These are phyloP conservation scores for Pammene aurita DNA, from an alignment of 2,888 invertebrate genomes.

Conservation along the genomic window DNA sequence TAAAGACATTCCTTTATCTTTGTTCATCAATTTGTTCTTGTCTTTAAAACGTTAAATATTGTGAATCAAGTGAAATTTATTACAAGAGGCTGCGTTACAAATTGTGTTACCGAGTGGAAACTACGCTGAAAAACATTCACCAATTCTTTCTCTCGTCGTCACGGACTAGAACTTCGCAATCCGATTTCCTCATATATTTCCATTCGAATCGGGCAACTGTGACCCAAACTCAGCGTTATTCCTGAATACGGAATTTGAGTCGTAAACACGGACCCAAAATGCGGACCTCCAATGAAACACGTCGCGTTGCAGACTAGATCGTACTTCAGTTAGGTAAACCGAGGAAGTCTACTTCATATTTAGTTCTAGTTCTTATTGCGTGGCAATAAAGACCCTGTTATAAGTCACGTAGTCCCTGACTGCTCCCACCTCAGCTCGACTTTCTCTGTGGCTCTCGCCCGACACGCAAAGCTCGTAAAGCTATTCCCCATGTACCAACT, in stretches of 20 bases:
- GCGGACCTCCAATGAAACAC: conserved; percentile 49
- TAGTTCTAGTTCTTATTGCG: conserved; percentile 24
- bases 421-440: conserved; percentile 48
- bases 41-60: conserved; percentile 8
- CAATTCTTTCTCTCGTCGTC: conserved; percentile 12
- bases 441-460: conserved; percentile 49
- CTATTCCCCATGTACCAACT: conserved; percentile 47
- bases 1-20: neutral
- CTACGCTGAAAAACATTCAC: conserved; percentile 25
- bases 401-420: conserved; percentile 43
- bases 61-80: conserved; percentile 19
- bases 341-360: conserved; percentile 1
- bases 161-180: conserved; percentile 18
- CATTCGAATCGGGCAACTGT: conserved; percentile 20
- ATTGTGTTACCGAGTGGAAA: conserved; percentile 9
- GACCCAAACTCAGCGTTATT: conserved; percentile 27
- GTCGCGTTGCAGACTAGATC: conserved; percentile 36
- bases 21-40: neutral
- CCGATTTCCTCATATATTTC: conserved; percentile 25
- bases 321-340: conserved; percentile 1
- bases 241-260: conserved; percentile 38
- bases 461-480: conserved; percentile 55
- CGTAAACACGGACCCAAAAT: conserved; percentile 52
- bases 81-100: conserved; percentile 8
- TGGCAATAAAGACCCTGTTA: conserved; percentile 13